Evolutionary conservation across 2,113 vertebrate genomes (phyloP).

Genomic region (Camelus bactrianus): DNA sequence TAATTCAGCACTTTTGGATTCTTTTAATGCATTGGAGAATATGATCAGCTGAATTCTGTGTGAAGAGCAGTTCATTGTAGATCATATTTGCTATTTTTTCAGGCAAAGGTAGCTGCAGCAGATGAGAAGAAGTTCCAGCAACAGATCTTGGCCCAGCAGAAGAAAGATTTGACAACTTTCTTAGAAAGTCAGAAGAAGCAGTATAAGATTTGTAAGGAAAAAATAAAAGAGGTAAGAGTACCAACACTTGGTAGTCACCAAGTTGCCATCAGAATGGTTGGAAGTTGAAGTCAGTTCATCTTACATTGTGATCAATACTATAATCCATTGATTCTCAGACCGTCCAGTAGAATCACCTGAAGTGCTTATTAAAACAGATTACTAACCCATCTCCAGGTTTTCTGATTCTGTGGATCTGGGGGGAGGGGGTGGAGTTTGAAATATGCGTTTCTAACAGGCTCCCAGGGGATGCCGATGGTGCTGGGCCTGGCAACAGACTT

Average conservation of each 20-base stretch:
- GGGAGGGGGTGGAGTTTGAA: neutral
- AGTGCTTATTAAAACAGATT: neutral
- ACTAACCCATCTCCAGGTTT: neutral
- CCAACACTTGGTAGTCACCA: neutral
- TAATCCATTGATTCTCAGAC: neutral
- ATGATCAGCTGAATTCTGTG: neutral
- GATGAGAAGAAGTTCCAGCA: slow-evolving; percentile 99
- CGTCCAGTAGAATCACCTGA: neutral
- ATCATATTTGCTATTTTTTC: slow-evolving; percentile 23
- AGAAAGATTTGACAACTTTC: slow-evolving; percentile 99
- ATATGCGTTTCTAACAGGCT: neutral
- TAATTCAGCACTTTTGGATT: neutral
- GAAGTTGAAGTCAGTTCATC: neutral
- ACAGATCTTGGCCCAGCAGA: slow-evolving; percentile 98
- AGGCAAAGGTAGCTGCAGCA: slow-evolving; percentile 95
- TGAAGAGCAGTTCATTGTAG: neutral
- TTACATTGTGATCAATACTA: neutral
- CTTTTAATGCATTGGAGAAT: neutral
- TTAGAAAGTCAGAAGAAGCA: slow-evolving; percentile 99
- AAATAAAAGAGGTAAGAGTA: slow-evolving; percentile 97
- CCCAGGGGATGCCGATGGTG: neutral
- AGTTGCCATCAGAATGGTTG: neutral
- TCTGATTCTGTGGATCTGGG: neutral
- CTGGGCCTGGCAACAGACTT: neutral
- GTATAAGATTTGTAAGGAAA: slow-evolving; percentile 99